These are phyloP conservation scores for Eulithis testata DNA, from an alignment of 2,888 invertebrate species.

Conservation along the genomic window DNA sequence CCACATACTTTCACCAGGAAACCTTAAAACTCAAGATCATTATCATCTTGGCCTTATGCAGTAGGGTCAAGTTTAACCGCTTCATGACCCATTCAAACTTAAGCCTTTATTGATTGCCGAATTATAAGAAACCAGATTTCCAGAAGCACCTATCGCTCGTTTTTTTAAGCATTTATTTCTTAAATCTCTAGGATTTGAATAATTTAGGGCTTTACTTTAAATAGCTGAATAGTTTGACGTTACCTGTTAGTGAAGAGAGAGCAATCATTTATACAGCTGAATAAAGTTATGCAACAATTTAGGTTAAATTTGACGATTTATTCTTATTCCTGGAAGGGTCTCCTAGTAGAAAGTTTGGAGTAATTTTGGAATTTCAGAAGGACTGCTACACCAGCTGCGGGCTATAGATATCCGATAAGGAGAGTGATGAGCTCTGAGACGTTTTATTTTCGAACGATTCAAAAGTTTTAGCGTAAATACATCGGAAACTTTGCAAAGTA, in stretches of 20 bases:
- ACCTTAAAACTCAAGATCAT: neutral
- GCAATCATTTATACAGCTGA: too few species aligned
- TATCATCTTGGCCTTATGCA: slow-evolving; percentile 9
- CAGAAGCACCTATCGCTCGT: neutral
- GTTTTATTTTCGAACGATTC: neutral
- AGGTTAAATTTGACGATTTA: too few species aligned
- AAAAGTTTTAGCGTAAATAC: neutral
- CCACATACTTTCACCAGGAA: slow-evolving; percentile 19
- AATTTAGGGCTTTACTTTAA: too few species aligned
- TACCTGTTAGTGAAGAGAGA: too few species aligned
- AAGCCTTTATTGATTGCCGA: neutral
- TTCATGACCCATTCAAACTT: slow-evolving; percentile 14
- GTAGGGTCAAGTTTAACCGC: slow-evolving; percentile 18
- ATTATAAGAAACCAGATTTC: neutral
- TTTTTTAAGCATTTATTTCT: too few species aligned
- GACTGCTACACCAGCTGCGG: neutral
- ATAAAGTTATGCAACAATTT: too few species aligned
- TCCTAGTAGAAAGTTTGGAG: neutral
- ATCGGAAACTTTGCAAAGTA: too few species aligned
- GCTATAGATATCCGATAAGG: slow-evolving; percentile 16
- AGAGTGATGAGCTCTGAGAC: neutral
- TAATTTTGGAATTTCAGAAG: neutral
- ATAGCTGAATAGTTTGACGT: too few species aligned
- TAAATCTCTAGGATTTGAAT: too few species aligned
- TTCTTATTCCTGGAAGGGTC: too few species aligned